Evolutionary conservation across 2,888 invertebrate species (phyloP), one percentile per base, ranked within the genome.

Genomic region (Pristionchus arcanus): DNA sequence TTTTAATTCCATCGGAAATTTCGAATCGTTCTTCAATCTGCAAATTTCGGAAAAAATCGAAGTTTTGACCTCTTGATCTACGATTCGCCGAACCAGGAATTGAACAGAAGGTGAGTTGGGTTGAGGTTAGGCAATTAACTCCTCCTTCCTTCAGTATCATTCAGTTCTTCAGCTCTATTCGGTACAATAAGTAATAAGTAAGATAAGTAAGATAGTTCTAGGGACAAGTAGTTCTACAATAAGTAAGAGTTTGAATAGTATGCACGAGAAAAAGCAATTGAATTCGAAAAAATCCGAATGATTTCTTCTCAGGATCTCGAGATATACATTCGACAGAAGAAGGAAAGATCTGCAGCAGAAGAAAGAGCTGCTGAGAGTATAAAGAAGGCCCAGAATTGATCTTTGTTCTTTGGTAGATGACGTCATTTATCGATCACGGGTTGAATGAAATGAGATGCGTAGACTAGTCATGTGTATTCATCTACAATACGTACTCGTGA

Each of bases 331-430:
- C 87, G 91, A n/a, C 92, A 92, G 81, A 92, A 92, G 86, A 90
- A 91, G 84, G 93, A 93, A 74, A 89, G 92, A 89, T 90, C 90
- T 59, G 92, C 91, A 15, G 93, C 93, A 9, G 93, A 93, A 66
- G 91, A 91, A 81, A 83, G 92, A n/a, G 93, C 93, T 2, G 90
- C 91, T 2, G 91, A 92, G 21, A 90, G 90, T 31, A 92, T 92
- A 4, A 87, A 68, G 87, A 81, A 81, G 81, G 81, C 81, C 13
- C 81, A 81, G 81, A 19, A 13, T 81, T 81, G 49, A 81, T 49
- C 21, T 31, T 4, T 5, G 5, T 28, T 59, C 59, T n/a, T n/a
- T n/a, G 59, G 9, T 42, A 42, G 37, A 74, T 74, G 49, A 49
- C 53, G 81, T 81, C n/a, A 81, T 81, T 81, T 81, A 81, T 81